Conservation (phyloP, 2,888 invertebrate species). For the Silvanus unidentatus region DNA sequence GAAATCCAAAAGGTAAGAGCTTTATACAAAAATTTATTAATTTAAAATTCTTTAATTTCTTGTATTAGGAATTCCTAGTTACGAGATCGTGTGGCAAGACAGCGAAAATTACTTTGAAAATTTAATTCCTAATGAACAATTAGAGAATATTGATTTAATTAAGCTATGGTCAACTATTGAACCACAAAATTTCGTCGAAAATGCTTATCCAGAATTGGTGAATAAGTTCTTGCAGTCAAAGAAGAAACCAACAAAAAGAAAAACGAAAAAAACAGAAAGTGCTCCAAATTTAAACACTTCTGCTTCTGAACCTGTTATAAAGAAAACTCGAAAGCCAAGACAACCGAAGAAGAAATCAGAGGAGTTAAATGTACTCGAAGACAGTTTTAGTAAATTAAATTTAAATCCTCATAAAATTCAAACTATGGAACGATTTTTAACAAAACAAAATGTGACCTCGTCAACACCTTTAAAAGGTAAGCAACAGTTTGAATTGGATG, state of each 20-base stretch:
- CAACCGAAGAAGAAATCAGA: constrained; percentile 16
- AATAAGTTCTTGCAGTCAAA: constrained; percentile 53
- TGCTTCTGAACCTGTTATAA: constrained; percentile 30
- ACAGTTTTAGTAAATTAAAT: constrained; percentile 16
- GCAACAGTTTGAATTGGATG: constrained; percentile 26
- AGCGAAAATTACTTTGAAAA: constrained; percentile 52
- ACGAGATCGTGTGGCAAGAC: constrained; percentile 68
- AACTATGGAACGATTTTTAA: neutral
- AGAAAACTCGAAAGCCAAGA: constrained; percentile 33
- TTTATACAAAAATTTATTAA: constrained; percentile 1
- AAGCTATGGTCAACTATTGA: constrained; percentile 63
- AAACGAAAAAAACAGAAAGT: constrained; percentile 26
- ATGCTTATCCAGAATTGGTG: constrained; percentile 60
- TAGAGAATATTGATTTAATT: constrained; percentile 44
- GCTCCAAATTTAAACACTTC: constrained; percentile 21
- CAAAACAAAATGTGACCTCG: constrained; percentile 7
- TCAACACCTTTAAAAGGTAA: constrained; percentile 28
- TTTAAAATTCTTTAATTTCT: constrained; percentile 4
- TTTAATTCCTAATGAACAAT: constrained; percentile 56
- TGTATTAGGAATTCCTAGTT: constrained; percentile 61
- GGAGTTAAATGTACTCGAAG: constrained; percentile 7
- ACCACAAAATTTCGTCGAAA: constrained; percentile 57
- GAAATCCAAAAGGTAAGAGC: constrained; percentile 45
- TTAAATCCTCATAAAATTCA: constrained; percentile 8
- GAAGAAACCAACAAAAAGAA: constrained; percentile 40